Percentiles rank a stretch among this genome's conserved stretches.
These are phyloP conservation scores for Calosoma granatense DNA, from an alignment of 1,140 invertebrate genomes.

Conservation along the genomic window DNA sequence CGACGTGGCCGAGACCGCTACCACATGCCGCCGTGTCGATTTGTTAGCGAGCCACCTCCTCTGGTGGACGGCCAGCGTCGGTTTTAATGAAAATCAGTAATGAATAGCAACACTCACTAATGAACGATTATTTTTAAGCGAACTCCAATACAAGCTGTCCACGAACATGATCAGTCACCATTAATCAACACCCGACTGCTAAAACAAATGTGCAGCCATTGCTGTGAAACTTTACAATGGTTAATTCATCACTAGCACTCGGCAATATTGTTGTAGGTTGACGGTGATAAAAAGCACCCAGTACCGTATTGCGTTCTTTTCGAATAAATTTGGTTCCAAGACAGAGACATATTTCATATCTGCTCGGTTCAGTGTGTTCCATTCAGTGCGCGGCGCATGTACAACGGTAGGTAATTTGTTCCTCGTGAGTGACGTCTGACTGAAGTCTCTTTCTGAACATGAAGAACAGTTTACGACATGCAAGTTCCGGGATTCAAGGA, in stretches of 20 bases:
- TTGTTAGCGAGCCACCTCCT: background rate
- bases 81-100: slow-evolving; percentile 3
- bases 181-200: background rate
- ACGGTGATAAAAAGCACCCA: background rate
- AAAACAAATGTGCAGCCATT: slow-evolving; percentile 2
- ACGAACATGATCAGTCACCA: background rate
- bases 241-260: background rate
- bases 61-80: background rate
- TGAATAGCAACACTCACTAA: background rate
- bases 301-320: background rate
- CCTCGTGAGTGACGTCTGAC: background rate
- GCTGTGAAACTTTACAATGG: background rate
- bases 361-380: background rate
- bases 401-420: slow-evolving; percentile 4
- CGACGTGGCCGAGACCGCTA: no score
- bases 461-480: no score
- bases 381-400: no score
- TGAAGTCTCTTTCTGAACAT: background rate
- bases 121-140: slow-evolving; percentile 5
- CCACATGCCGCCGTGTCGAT: no score
- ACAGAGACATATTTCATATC: slow-evolving; percentile 8
- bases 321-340: background rate
- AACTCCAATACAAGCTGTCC: background rate
- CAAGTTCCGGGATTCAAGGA: background rate
- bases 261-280: background rate